These are phyloP conservation scores for Amniataba percoides DNA, from an alignment of 2,797 vertebrate genomes.

Conservation along the genomic window DNA sequence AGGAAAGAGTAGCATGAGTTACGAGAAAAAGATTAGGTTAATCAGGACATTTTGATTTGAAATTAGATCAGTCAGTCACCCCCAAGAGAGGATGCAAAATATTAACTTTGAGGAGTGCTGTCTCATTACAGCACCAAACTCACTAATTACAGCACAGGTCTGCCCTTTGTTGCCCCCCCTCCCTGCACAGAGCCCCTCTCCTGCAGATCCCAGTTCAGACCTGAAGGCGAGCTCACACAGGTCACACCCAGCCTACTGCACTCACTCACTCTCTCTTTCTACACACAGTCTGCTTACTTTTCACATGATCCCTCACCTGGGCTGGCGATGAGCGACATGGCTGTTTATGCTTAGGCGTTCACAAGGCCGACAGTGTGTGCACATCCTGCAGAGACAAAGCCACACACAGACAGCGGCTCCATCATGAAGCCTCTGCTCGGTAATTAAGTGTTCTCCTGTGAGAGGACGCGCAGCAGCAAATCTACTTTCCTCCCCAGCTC, in stretches of 20 bases:
- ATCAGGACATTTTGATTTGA: not conserved
- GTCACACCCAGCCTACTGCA: slow-evolving; percentile 6
- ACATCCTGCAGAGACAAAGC: slow-evolving; percentile 8
- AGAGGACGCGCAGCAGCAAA: not conserved
- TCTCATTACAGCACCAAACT: slow-evolving; percentile 27
- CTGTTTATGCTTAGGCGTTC: slow-evolving; percentile 5
- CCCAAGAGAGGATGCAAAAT: slow-evolving; percentile 3
- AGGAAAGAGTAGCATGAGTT: not conserved
- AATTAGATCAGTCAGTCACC: too few relatives aligned
- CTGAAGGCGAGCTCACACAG: not conserved
- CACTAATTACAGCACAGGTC: slow-evolving; percentile 1
- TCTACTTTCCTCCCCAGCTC: not conserved
- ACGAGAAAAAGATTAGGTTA: not conserved
- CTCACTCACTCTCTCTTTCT: not conserved
- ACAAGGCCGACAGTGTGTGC: slow-evolving; percentile 1
- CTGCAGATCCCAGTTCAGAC: slow-evolving; percentile 1
- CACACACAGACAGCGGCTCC: not conserved
- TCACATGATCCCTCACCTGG: not conserved
- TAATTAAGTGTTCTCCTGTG: not conserved
- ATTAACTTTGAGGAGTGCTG: not conserved
- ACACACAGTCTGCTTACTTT: not conserved
- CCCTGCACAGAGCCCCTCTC: slow-evolving; percentile 1
- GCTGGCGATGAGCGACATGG: not conserved
- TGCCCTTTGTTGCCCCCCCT: not conserved
- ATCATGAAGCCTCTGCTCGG: not conserved